Evolutionary conservation across 1,140 invertebrate genomes (phyloP).

Genomic region (Chelonus insularis): DNA sequence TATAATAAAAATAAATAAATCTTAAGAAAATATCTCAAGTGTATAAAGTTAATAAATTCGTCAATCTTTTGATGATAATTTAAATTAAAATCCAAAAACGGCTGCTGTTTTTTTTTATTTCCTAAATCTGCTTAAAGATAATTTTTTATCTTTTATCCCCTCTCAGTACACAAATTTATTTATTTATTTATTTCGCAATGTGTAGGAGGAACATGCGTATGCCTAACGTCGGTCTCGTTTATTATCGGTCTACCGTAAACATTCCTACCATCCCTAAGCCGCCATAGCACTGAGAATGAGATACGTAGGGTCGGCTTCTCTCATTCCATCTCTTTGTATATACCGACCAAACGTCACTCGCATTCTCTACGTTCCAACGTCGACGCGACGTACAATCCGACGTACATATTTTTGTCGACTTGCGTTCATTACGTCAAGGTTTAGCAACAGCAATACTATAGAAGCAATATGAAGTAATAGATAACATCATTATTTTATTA

Average conservation of each 20-base stretch:
- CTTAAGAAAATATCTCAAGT: too few relatives aligned
- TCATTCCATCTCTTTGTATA: slow-evolving; percentile 27
- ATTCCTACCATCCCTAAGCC: slow-evolving; percentile 26
- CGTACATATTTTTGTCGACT: slow-evolving; percentile 18
- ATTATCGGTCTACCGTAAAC: slow-evolving; percentile 30
- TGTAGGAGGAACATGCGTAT: slow-evolving; percentile 9
- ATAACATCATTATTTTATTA: too few relatives aligned
- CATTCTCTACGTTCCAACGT: slow-evolving; percentile 30
- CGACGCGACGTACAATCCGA: slow-evolving; percentile 20
- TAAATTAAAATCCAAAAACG: too few relatives aligned
- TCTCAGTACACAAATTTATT: slow-evolving; percentile 17
- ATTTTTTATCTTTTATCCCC: too few relatives aligned
- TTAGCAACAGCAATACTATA: neutral
- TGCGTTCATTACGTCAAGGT: slow-evolving; percentile 5
- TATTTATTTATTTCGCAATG: slow-evolving; percentile 14
- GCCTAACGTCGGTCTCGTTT: slow-evolving; percentile 28
- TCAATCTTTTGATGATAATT: too few relatives aligned
- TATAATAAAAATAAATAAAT: too few relatives aligned
- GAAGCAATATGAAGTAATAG: too few relatives aligned
- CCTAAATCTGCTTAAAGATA: too few relatives aligned
- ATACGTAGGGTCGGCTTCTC: slow-evolving; percentile 22
- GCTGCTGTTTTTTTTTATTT: too few relatives aligned
- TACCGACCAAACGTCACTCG: slow-evolving; percentile 26
- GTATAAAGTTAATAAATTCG: too few relatives aligned
- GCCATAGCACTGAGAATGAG: slow-evolving; percentile 24